Percentiles rank a stretch among this genome's conserved stretches.
Evolutionary conservation across 1,140 invertebrate genomes (phyloP).

Genomic region (Zaprionus nigranus): DNA sequence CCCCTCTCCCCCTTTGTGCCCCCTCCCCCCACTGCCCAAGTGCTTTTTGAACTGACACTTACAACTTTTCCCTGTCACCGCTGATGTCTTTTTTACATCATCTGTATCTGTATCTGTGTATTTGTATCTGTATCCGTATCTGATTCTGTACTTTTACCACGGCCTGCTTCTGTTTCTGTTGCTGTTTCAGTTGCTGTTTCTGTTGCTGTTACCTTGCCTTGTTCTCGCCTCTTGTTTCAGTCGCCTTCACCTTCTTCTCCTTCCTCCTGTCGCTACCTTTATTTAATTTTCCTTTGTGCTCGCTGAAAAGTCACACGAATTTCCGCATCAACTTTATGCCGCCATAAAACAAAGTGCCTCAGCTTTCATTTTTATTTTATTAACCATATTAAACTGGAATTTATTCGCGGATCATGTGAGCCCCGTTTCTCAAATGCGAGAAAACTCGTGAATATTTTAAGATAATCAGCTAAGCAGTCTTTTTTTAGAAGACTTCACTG

Average conservation of each 20-base stretch:
- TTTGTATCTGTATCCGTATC: slow-evolving; percentile 37
- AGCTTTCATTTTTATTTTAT: slow-evolving; percentile 48
- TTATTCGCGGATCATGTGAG: slow-evolving; percentile 35
- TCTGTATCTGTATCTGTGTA: slow-evolving; percentile 49
- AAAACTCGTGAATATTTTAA: slow-evolving; percentile 38
- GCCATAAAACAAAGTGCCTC: slow-evolving; percentile 67
- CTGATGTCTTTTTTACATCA: slow-evolving; percentile 79
- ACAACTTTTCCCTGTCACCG: slow-evolving; percentile 72
- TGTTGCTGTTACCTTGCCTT: slow-evolving; percentile 41
- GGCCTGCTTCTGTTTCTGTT: background rate
- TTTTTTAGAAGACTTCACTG: background rate
- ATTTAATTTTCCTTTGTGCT: slow-evolving; percentile 71
- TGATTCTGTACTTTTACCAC: slow-evolving; percentile 15
- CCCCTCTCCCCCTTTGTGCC: background rate
- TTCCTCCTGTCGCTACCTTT: slow-evolving; percentile 39
- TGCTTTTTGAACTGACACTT: slow-evolving; percentile 65
- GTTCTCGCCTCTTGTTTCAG: slow-evolving; percentile 16
- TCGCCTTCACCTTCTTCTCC: background rate
- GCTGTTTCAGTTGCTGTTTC: slow-evolving; percentile 44
- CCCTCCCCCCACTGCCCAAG: slow-evolving; percentile 1
- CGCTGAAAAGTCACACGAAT: slow-evolving; percentile 26
- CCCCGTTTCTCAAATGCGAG: background rate
- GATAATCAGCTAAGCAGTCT: slow-evolving; percentile 10
- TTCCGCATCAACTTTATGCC: slow-evolving; percentile 59
- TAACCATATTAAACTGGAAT: slow-evolving; percentile 45